A percentile compares a stretch with the other conserved stretches of the same genome.
These are phyloP conservation scores for Drosophila truncata DNA, from an alignment of 1,140 invertebrate genomes.

Conservation along the genomic window DNA sequence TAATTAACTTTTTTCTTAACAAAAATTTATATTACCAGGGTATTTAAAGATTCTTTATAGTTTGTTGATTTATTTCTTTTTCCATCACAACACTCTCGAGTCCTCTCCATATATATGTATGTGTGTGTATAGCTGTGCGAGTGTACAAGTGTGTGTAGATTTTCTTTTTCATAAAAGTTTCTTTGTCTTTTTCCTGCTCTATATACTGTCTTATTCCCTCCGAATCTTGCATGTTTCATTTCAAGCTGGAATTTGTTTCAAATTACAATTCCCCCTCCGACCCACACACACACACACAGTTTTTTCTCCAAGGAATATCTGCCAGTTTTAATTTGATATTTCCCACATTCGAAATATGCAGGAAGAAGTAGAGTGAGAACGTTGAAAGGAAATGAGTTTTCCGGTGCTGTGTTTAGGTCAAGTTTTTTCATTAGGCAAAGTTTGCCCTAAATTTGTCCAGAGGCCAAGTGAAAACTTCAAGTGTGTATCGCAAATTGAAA, in stretches of 20 bases:
- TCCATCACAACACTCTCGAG: conserved; percentile 12
- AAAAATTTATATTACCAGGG: not conserved
- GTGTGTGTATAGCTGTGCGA: conserved; percentile 17
- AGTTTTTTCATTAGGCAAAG: conserved; percentile 51
- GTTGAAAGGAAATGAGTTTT: conserved; percentile 33
- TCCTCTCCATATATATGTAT: conserved; percentile 16
- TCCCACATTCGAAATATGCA: conserved; percentile 42
- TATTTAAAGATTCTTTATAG: conserved; percentile 17
- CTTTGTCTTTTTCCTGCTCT: conserved; percentile 29
- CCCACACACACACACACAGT: not conserved
- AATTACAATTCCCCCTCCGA: conserved; percentile 44
- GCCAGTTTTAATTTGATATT: conserved; percentile 68
- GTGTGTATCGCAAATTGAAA: conserved; percentile 32
- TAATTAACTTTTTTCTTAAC: not conserved
- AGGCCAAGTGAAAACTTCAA: conserved; percentile 25
- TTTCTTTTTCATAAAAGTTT: conserved; percentile 62
- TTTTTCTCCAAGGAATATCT: conserved; percentile 5
- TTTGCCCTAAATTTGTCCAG: conserved; percentile 32
- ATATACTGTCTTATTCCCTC: conserved; percentile 22
- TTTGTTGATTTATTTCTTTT: conserved; percentile 9
- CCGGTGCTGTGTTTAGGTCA: conserved; percentile 17
- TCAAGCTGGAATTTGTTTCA: conserved; percentile 63
- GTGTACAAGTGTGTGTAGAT: conserved; percentile 28
- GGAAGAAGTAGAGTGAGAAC: not conserved
- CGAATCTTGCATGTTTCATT: conserved; percentile 65